Conservation (phyloP, 2,888 invertebrate species). For the Cheilosia soror region DNA sequence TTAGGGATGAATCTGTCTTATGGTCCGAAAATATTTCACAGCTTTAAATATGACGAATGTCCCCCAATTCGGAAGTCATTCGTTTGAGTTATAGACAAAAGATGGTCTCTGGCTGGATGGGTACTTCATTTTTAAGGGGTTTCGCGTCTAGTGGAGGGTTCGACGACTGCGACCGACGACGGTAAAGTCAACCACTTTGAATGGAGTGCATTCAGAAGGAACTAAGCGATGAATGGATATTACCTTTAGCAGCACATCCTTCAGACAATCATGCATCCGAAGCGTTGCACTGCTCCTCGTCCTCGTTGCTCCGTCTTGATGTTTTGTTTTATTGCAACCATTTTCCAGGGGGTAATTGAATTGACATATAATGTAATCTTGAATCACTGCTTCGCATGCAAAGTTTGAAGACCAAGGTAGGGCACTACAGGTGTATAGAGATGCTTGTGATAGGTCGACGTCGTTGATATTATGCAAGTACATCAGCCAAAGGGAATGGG, state of each 20-base stretch:
- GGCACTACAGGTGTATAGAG: constrained; percentile 1
- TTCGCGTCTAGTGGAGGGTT: constrained; percentile 5
- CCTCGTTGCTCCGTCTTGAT: constrained; percentile 45
- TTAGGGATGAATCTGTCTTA: constrained; percentile 63
- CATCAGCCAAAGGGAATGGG: constrained; percentile 45
- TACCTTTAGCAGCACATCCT: constrained; percentile 71
- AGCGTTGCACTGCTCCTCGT: constrained; percentile 4
- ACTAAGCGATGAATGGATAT: constrained; percentile 66
- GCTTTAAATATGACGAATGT: constrained; percentile 72
- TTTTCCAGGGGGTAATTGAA: constrained; percentile 74
- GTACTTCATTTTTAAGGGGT: constrained; percentile 9
- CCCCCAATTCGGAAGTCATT: constrained; percentile 69
- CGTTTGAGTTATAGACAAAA: constrained; percentile 67
- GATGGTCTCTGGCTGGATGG: constrained; percentile 33
- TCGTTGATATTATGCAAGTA: constrained; percentile 42
- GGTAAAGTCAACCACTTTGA: constrained; percentile 30
- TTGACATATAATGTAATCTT: constrained; percentile 75
- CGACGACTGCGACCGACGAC: background rate
- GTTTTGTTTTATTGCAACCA: constrained; percentile 74
- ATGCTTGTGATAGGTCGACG: constrained; percentile 49
- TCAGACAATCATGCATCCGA: constrained; percentile 58
- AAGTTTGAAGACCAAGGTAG: constrained; percentile 40
- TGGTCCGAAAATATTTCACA: constrained; percentile 69
- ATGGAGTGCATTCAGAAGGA: constrained; percentile 64
- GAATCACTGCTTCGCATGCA: constrained; percentile 73